These are phyloP conservation scores for Terrapene triunguis DNA, from an alignment of 2,113 vertebrate genomes.

Conservation along the genomic window DNA sequence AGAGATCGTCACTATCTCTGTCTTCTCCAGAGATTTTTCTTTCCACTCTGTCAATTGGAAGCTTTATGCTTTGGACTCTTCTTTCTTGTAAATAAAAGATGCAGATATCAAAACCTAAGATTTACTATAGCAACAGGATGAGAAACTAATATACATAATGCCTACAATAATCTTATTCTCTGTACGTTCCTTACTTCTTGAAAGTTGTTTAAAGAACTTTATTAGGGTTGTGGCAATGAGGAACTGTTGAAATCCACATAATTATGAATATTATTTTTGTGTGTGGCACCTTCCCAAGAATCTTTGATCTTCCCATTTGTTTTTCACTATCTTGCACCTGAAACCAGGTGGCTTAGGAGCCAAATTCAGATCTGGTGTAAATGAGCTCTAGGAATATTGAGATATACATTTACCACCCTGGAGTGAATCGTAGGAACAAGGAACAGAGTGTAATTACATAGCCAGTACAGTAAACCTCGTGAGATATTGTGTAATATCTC, in stretches of 20 bases:
- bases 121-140: constrained; percentile 2
- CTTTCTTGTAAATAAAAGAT: not conserved
- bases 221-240: not conserved
- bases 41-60: not conserved
- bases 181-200: not conserved
- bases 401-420: not conserved
- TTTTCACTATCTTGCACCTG: not conserved
- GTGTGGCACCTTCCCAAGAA: not conserved
- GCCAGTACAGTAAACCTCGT: not conserved
- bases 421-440: not conserved
- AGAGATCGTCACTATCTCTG: not conserved
- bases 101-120: not conserved
- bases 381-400: constrained; percentile 18
- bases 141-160: not conserved
- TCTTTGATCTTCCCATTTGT: not conserved
- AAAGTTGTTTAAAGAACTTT: not conserved
- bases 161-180: not conserved
- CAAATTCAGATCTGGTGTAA: not conserved
- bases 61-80: not conserved
- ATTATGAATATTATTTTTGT: not conserved
- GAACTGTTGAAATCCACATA: not conserved
- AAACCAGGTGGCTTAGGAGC: not conserved
- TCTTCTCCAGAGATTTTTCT: not conserved
- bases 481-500: not conserved
- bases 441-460: accelerated